phyloP scores from a whole-genome alignment of 2,888 invertebrate species.

The Cerceris ruficornis region DNA sequence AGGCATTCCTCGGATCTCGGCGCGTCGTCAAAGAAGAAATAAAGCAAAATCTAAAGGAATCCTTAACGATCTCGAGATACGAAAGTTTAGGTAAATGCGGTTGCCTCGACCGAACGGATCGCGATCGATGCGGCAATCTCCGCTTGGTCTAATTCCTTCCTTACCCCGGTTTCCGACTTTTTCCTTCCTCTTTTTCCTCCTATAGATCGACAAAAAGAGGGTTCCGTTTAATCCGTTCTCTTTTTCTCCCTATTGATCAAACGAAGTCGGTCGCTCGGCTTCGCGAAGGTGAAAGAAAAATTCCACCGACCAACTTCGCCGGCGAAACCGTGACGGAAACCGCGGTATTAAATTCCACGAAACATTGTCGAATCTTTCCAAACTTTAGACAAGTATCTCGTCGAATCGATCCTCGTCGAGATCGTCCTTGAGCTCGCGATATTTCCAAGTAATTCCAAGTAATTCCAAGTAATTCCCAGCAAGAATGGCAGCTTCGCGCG shows the following conservation, averaged over 20 bases:
- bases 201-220: slow-evolving; percentile 17
- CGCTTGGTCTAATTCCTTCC: slow-evolving; percentile 19
- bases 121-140: slow-evolving; percentile 7
- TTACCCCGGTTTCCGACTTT: slow-evolving; percentile 10
- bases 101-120: slow-evolving; percentile 4
- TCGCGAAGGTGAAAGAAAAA: not conserved
- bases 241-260: slow-evolving; percentile 21
- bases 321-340: not conserved
- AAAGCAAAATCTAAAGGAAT: too few relatives aligned
- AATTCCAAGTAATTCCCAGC: too few relatives aligned
- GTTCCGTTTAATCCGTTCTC: slow-evolving; percentile 33
- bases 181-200: not conserved
- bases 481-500: too few relatives aligned
- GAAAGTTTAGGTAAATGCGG: not conserved
- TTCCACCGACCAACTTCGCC: too few relatives aligned
- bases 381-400: too few relatives aligned
- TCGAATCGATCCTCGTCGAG: too few relatives aligned
- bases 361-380: too few relatives aligned
- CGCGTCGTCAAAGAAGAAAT: too few relatives aligned
- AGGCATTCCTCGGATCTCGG: too few relatives aligned
- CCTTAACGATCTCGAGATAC: too few relatives aligned
- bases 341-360: not conserved
- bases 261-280: slow-evolving; percentile 1
- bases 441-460: too few relatives aligned
- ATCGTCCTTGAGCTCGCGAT: too few relatives aligned